Evolutionary conservation across 2,888 invertebrate genomes (phyloP), one percentile per base, ranked within the genome.

Genomic region (Polietes domitor): DNA sequence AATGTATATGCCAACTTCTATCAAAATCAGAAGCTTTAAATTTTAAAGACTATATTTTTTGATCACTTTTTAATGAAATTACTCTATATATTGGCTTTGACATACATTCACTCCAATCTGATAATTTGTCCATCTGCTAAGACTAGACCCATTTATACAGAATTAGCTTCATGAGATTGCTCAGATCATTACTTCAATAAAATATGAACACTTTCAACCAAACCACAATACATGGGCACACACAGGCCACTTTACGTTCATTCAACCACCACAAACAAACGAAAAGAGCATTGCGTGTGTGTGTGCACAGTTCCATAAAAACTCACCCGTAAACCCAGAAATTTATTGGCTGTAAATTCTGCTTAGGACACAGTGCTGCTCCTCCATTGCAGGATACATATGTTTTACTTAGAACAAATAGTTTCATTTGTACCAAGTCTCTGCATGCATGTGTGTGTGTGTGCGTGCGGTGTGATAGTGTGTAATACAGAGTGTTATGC

Each of bases 281-380:
- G 47, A 15, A n/a, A 47, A 47, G n/a, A 41, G 41, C 10, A 5
- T 10, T 37, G 1, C 4, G 24, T 58, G 26, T 58, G 24, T 41
- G 50, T 65, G 70, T 47, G 17, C 65, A 81, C 68, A 65, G 58
- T 26, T 28, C 50, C 24, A 43, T 15, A 63, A 12, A 68, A 32
- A 65, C 68, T 12, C 21, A 43, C 12, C 21, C 37, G 41, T 68
- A 68, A 68, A 68, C 68, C 43, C 43, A 10, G 68, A 68, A 68
- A 41, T 68, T 68, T 68, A 68, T 68, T 68, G 68, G 24, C 68
- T 43, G 68, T 68, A 24, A 68, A 68, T 68, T 37, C 68, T 68
- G 68, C 43, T 68, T 68, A 68, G 41, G 43, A 68, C 21, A 21
- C 37, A 43, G 58, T 58, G 15, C 4, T 10, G 10, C 58, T 24